phyloP scores from a whole-genome alignment of 2,113 vertebrate genomes.

The Telmatochromis sp. region DNA sequence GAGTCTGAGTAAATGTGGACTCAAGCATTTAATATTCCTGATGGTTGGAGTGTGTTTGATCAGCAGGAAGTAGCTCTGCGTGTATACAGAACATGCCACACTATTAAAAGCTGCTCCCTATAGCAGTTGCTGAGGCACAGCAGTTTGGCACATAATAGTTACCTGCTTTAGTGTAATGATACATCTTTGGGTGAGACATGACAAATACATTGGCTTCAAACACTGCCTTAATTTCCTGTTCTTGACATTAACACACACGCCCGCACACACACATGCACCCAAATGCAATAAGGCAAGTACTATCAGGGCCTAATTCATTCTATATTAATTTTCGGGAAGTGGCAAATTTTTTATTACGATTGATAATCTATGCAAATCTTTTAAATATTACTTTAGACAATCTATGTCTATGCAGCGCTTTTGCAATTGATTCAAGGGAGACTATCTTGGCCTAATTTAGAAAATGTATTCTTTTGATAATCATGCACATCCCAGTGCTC shows the following conservation, averaged over 20 bases:
- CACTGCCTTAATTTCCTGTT: slow-evolving; percentile 57
- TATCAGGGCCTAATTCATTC: slow-evolving; percentile 56
- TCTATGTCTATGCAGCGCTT: slow-evolving; percentile 56
- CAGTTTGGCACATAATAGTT: not conserved
- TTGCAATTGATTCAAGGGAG: slow-evolving; percentile 52
- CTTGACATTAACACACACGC: slow-evolving; percentile 37
- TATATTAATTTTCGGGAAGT: slow-evolving; percentile 65
- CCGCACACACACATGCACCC: slow-evolving; percentile 15
- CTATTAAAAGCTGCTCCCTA: slow-evolving; percentile 2
- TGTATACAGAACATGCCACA: not conserved
- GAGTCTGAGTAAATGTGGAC: slow-evolving; percentile 13
- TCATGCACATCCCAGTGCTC: slow-evolving; percentile 61
- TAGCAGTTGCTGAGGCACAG: not conserved
- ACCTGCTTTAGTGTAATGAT: slow-evolving; percentile 10
- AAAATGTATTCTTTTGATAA: slow-evolving; percentile 69
- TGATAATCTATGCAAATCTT: slow-evolving; percentile 72
- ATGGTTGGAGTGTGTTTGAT: slow-evolving; percentile 32
- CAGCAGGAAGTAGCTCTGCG: slow-evolving; percentile 10
- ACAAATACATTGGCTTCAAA: slow-evolving; percentile 52
- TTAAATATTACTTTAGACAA: slow-evolving; percentile 59
- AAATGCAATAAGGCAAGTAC: slow-evolving; percentile 48
- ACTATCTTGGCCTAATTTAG: slow-evolving; percentile 61
- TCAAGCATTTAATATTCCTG: slow-evolving; percentile 32
- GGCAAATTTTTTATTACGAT: slow-evolving; percentile 50
- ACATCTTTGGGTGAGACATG: slow-evolving; percentile 26